phyloP scores from a whole-genome alignment of 2,888 invertebrate genomes.

The Lasioglossum oenotherae region DNA sequence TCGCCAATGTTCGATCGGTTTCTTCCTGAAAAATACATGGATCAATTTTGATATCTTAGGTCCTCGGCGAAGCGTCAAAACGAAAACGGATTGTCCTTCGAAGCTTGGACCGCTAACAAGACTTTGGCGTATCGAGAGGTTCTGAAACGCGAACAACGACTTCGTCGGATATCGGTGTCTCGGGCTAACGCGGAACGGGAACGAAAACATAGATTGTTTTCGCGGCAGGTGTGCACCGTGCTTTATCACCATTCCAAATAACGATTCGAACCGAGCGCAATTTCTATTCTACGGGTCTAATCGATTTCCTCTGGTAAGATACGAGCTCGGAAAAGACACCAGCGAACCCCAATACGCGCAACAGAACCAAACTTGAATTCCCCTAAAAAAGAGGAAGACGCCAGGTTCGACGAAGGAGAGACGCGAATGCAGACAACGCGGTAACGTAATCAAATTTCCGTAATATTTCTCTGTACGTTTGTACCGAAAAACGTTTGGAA shows the following conservation, averaged over 20 bases:
- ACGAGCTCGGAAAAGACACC: constrained; percentile 26
- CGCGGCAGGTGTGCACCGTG: constrained; percentile 50
- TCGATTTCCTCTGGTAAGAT: background rate
- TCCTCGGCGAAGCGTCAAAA: background rate
- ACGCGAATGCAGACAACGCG: constrained; percentile 22
- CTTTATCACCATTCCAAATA: background rate
- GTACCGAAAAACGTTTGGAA: background rate
- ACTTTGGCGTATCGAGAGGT: constrained; percentile 49
- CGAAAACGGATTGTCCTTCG: constrained; percentile 57
- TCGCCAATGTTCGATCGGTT: background rate
- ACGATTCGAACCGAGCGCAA: background rate
- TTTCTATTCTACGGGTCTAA: background rate
- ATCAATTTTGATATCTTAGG: background rate
- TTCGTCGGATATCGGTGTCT: constrained; percentile 41
- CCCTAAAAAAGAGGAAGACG: constrained; percentile 46
- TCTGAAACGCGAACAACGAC: constrained; percentile 53
- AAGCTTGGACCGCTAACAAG: constrained; percentile 69
- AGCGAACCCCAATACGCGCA: constrained; percentile 1
- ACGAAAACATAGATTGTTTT: constrained; percentile 30
- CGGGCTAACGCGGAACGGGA: constrained; percentile 47
- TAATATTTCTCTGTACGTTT: background rate
- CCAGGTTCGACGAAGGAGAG: constrained; percentile 35
- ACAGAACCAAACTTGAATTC: constrained; percentile 47
- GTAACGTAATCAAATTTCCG: constrained; percentile 32
- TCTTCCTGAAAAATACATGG: background rate